phyloP scores from a whole-genome alignment of 1,140 invertebrate genomes.

The Adelges cooleyi region DNA sequence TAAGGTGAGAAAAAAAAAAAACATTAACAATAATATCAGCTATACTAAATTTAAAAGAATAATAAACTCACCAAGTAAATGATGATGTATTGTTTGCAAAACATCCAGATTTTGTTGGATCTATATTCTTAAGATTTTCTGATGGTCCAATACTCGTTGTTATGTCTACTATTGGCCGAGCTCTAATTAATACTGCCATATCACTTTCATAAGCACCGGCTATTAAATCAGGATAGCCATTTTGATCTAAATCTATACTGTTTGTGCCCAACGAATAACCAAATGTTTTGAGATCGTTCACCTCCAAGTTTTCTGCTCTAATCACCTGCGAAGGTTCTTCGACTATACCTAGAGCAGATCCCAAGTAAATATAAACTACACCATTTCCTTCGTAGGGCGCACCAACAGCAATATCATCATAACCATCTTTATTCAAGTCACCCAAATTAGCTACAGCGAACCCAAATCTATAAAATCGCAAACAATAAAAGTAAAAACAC shows the following conservation, averaged over 20 bases:
- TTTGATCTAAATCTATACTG: conserved; percentile 77
- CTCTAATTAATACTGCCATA: conserved; percentile 56
- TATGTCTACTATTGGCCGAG: conserved; percentile 78
- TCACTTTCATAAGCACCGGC: conserved; percentile 78
- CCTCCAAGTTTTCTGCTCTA: conserved; percentile 40
- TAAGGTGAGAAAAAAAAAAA: conserved; percentile 37
- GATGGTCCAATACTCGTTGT: conserved; percentile 50
- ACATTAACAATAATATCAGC: not conserved
- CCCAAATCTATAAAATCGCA: conserved; percentile 52
- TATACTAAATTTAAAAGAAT: conserved; percentile 3
- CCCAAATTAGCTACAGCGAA: conserved; percentile 73
- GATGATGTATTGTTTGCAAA: conserved; percentile 48
- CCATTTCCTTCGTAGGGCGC: conserved; percentile 80
- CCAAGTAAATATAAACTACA: conserved; percentile 77
- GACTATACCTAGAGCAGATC: conserved; percentile 59
- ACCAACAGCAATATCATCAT: conserved; percentile 78
- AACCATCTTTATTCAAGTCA: conserved; percentile 84
- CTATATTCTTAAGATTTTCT: conserved; percentile 57
- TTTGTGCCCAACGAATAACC: conserved; percentile 75
- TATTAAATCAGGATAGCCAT: conserved; percentile 84
- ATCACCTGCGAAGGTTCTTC: conserved; percentile 60
- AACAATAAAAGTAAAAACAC: not conserved
- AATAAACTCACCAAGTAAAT: conserved; percentile 54
- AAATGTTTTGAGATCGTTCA: conserved; percentile 52
- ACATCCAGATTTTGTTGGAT: conserved; percentile 65